Conservation (phyloP, 2,113 vertebrate species). For the Ageneiosus marmoratus region DNA sequence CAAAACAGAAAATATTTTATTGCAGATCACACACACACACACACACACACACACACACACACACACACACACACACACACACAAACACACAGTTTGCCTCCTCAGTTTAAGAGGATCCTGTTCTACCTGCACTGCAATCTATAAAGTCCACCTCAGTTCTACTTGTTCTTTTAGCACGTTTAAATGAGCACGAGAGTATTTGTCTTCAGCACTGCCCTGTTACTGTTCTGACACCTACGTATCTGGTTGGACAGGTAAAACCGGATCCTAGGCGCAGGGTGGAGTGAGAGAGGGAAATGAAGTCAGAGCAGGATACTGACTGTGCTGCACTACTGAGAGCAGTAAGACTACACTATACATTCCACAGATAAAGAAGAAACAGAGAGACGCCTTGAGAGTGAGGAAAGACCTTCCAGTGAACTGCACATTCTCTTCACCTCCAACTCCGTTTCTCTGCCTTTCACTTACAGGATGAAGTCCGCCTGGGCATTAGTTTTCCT, state of each 20-base stretch:
- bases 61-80: too few species aligned
- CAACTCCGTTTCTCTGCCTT: neutral
- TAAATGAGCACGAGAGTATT: too few species aligned
- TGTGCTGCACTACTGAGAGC: neutral
- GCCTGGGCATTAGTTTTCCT: neutral
- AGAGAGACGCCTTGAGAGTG: neutral
- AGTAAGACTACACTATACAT: neutral
- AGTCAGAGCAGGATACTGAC: neutral
- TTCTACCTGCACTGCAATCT: neutral
- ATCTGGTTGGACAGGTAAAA: slow-evolving; percentile 48
- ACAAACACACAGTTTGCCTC: neutral
- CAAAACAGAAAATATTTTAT: neutral
- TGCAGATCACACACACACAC: neutral
- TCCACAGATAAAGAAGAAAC: neutral
- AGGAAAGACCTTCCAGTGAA: neutral
- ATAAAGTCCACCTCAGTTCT: neutral
- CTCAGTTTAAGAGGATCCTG: neutral
- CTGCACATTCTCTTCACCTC: neutral
- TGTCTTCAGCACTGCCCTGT: neutral
- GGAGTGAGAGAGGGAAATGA: neutral
- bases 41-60: too few species aligned
- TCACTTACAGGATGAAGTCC: neutral
- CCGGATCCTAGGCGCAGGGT: neutral
- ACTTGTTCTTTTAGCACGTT: neutral
- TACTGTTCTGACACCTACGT: neutral